Conservation (phyloP, 1,140 invertebrate genomes). For the Ctenoplectra terminalis region DNA sequence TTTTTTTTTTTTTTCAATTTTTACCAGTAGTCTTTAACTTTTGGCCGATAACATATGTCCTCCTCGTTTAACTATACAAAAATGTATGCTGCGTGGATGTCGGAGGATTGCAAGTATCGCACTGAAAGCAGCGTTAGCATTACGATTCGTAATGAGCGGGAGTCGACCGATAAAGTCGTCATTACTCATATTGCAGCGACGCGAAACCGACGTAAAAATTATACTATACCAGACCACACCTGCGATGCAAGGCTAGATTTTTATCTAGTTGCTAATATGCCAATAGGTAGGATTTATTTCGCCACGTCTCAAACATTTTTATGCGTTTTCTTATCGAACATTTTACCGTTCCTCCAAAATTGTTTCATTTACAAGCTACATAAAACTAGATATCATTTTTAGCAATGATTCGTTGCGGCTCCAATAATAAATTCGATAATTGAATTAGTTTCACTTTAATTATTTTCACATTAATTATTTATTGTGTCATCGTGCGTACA, state of each 20-base stretch:
- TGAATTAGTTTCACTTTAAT: neutral
- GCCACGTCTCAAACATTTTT: conserved; percentile 35
- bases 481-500: conserved; percentile 1
- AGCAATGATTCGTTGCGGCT: too few species aligned
- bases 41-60: too few species aligned
- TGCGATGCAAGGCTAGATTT: conserved; percentile 72
- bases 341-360: neutral
- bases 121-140: too few species aligned
- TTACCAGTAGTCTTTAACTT: too few species aligned
- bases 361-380: neutral
- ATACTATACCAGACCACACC: conserved; percentile 69
- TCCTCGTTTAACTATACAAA: too few species aligned
- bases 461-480: too few species aligned
- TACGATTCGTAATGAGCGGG: conserved; percentile 50
- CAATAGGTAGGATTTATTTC: conserved; percentile 64
- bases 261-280: conserved; percentile 60
- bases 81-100: too few species aligned
- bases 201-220: conserved; percentile 59
- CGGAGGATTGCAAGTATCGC: too few species aligned
- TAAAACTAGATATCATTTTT: neutral
- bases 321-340: neutral
- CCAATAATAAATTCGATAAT: too few species aligned
- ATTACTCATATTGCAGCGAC: conserved; percentile 57
- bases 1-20: too few species aligned
- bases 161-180: conserved; percentile 66